Evolutionary conservation across 2,797 vertebrate species (phyloP).

Genomic region (Ctenopoma multispine): DNA sequence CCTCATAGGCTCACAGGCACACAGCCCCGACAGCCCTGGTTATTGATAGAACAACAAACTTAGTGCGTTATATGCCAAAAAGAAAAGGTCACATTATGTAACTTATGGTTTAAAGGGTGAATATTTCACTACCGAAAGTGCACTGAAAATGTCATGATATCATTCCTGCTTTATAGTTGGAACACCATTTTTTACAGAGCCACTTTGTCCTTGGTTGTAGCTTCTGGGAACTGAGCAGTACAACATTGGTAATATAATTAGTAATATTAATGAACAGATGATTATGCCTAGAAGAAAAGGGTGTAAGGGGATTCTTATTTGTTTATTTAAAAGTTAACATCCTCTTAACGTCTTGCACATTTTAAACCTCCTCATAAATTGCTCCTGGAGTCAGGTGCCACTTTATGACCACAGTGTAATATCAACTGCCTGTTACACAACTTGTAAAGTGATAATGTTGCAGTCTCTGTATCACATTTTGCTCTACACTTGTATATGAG

Average conservation of each 20-base stretch:
- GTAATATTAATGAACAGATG: too few relatives aligned
- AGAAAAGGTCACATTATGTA: slow-evolving; percentile 67
- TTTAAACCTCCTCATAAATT: slow-evolving; percentile 1
- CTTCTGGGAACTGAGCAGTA: background rate
- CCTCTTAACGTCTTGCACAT: background rate
- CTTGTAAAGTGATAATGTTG: background rate
- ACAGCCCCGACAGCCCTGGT: slow-evolving; percentile 47
- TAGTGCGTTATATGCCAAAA: slow-evolving; percentile 41
- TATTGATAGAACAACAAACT: slow-evolving; percentile 64
- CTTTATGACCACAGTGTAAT: background rate
- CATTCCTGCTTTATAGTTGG: slow-evolving; percentile 13
- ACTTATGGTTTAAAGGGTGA: slow-evolving; percentile 37
- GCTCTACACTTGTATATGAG: background rate
- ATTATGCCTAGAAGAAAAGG: background rate
- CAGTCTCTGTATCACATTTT: background rate
- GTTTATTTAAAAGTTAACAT: background rate
- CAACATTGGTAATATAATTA: background rate
- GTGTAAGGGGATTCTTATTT: background rate
- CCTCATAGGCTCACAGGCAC: slow-evolving; percentile 47
- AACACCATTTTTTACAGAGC: background rate
- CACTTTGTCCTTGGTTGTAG: background rate
- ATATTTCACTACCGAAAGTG: slow-evolving; percentile 28
- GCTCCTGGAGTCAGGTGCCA: background rate
- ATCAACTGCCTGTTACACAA: background rate
- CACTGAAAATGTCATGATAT: slow-evolving; percentile 42